Evolutionary conservation across 2,797 vertebrate genomes (phyloP).

Genomic region (Tarsius wallacei): DNA sequence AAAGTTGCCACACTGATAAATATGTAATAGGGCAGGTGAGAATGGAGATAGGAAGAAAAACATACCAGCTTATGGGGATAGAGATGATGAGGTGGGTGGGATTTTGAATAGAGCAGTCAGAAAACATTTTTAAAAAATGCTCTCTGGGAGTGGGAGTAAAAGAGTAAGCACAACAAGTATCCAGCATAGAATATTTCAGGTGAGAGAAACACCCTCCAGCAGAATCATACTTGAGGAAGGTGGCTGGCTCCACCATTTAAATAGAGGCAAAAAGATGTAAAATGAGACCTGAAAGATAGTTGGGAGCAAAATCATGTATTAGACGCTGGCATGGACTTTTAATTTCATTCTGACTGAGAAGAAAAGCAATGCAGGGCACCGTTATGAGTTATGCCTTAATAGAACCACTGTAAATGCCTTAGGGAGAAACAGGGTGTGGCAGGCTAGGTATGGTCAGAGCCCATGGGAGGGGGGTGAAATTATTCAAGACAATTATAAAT

Average conservation of each 20-base stretch:
- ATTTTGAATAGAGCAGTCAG: not conserved
- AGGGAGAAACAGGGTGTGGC: not conserved
- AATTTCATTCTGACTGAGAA: not conserved
- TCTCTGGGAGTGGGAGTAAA: not conserved
- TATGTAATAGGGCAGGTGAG: fast-evolving
- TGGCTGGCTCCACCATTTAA: not conserved
- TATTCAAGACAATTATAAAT: too few relatives aligned
- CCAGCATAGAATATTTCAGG: not conserved
- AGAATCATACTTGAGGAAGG: too few relatives aligned
- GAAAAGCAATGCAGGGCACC: not conserved
- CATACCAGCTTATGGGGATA: fast-evolving
- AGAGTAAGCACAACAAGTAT: too few relatives aligned
- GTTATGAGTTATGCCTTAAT: too few relatives aligned
- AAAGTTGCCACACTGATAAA: not conserved
- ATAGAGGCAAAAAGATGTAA: not conserved
- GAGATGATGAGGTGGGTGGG: not conserved
- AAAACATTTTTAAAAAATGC: not conserved
- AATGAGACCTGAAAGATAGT: not conserved
- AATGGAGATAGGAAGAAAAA: not conserved
- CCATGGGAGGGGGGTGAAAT: too few relatives aligned
- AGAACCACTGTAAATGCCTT: not conserved
- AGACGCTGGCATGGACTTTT: fast-evolving
- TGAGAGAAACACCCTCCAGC: too few relatives aligned
- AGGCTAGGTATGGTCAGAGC: too few relatives aligned
- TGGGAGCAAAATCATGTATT: not conserved